Evolutionary conservation across 2,888 invertebrate species (phyloP).

Genomic region (Catocala nupta): DNA sequence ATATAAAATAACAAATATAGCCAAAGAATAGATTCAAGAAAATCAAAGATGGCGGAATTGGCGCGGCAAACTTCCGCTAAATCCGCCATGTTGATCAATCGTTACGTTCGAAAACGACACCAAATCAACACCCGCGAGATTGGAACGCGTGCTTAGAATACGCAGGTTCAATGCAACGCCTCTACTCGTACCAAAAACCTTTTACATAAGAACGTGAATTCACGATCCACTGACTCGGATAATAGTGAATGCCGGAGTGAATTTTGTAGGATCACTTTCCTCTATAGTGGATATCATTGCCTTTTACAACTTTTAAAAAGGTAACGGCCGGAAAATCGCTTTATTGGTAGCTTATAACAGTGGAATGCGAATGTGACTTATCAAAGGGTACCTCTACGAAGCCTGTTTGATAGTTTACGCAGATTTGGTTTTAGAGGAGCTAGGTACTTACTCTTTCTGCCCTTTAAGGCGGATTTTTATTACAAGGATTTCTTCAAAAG

Average conservation of each 20-base stretch:
- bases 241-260: conserved; percentile 74
- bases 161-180: conserved; percentile 59
- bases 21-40: too few species aligned
- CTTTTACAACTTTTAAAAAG: conserved; percentile 58
- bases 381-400: conserved; percentile 33
- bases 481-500: too few species aligned
- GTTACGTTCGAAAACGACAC: conserved; percentile 66
- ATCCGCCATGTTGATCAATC: conserved; percentile 72
- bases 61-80: conserved; percentile 46
- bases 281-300: conserved; percentile 52
- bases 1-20: too few species aligned
- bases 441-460: conserved; percentile 14
- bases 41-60: neutral
- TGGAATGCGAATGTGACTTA: conserved; percentile 42
- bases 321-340: conserved; percentile 71
- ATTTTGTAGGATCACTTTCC: conserved; percentile 63
- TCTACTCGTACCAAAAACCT: conserved; percentile 60
- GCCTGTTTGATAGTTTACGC: conserved; percentile 19
- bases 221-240: conserved; percentile 78
- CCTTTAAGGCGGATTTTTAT: too few species aligned
- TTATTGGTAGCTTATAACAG: conserved; percentile 45
- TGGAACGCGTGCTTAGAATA: conserved; percentile 80
- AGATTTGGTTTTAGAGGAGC: conserved; percentile 28
- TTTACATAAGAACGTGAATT: conserved; percentile 82
- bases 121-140: conserved; percentile 77